phyloP scores from a whole-genome alignment of 2,888 invertebrate species.

The Notocelia uddmanniana region DNA sequence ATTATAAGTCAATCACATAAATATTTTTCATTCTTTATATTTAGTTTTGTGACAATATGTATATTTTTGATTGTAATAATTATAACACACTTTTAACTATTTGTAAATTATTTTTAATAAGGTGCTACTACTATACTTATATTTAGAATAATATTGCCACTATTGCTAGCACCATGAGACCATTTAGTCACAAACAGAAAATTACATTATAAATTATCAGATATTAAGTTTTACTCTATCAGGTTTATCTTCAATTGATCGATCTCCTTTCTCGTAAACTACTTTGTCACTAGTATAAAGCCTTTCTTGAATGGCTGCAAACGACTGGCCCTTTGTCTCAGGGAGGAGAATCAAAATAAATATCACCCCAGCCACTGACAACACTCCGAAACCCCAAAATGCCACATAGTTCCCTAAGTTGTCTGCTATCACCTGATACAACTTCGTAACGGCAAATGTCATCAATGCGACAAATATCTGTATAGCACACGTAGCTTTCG shows the following conservation, averaged over 20 bases:
- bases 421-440: constrained; percentile 84
- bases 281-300: constrained; percentile 73
- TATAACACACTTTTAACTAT: neutral
- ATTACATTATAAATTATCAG: constrained; percentile 45
- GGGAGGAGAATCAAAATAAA: constrained; percentile 83
- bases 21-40: neutral
- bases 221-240: constrained; percentile 71
- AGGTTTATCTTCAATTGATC: constrained; percentile 58
- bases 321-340: constrained; percentile 87
- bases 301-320: constrained; percentile 85
- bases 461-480: constrained; percentile 86
- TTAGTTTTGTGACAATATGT: neutral
- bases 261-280: constrained; percentile 66
- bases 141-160: neutral
- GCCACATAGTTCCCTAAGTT: constrained; percentile 81
- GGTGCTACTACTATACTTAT: neutral
- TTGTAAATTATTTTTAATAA: neutral
- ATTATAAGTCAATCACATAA: constrained; percentile 4
- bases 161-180: neutral
- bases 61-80: neutral
- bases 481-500: constrained; percentile 87
- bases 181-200: constrained; percentile 7
- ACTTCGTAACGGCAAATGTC: constrained; percentile 86
- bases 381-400: constrained; percentile 84
- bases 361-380: constrained; percentile 81